Conservation (phyloP, 1,140 invertebrate genomes). For the Microplitis demolitor region DNA sequence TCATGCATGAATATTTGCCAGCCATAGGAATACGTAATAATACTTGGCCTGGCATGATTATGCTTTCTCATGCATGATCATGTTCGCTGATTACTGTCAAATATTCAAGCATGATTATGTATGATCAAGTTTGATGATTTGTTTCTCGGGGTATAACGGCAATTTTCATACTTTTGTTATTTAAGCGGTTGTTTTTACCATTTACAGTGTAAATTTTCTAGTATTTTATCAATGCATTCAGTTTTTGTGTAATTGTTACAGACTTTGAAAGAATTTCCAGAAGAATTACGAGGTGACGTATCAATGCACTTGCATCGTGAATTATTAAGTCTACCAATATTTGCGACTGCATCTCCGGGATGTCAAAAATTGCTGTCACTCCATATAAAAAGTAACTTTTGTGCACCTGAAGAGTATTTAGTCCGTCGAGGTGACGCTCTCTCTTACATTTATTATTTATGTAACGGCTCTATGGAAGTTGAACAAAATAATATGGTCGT, state of each 20-base stretch:
- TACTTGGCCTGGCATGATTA: too few species aligned
- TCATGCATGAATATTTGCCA: too few species aligned
- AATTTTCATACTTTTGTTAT: too few species aligned
- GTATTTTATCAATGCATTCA: background rate
- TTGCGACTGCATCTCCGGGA: constrained; percentile 89
- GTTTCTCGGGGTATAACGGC: too few species aligned
- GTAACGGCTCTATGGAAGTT: constrained; percentile 98
- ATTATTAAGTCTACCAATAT: constrained; percentile 92
- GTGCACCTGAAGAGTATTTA: constrained; percentile 95
- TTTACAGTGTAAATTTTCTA: background rate
- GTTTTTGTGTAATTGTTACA: constrained; percentile 55
- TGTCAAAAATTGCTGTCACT: constrained; percentile 89
- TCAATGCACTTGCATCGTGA: constrained; percentile 95
- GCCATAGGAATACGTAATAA: too few species aligned
- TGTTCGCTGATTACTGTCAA: too few species aligned
- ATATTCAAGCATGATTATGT: too few species aligned
- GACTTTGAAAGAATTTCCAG: constrained; percentile 96
- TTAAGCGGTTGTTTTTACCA: too few species aligned
- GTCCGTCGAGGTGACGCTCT: constrained; percentile 97
- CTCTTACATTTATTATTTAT: constrained; percentile 94
- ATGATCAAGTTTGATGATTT: too few species aligned
- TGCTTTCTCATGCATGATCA: too few species aligned
- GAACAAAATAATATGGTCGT: constrained; percentile 98
- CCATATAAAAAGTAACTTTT: constrained; percentile 90
- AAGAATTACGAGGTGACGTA: constrained; percentile 92